These are phyloP conservation scores for Sphaeridia pumilis DNA, from an alignment of 2,888 invertebrate species.

Conservation along the genomic window DNA sequence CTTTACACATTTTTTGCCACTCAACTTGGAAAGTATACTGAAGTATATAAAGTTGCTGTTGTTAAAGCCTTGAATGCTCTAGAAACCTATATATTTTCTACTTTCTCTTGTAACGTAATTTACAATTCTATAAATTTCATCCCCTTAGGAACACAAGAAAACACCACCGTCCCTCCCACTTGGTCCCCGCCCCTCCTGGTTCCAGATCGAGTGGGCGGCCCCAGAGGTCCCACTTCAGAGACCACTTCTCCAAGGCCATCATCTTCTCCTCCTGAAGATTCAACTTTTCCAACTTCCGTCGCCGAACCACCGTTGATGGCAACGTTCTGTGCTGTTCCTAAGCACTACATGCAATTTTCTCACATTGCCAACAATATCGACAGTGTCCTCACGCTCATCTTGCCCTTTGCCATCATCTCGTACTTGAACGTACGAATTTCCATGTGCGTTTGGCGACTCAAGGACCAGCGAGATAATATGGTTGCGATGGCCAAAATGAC, in stretches of 20 bases:
- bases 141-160: background rate
- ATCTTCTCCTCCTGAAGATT: background rate
- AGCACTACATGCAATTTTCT: conserved; percentile 45
- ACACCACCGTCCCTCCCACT: background rate
- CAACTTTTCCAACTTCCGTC: too few relatives aligned
- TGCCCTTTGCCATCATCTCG: conserved; percentile 59
- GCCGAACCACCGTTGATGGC: background rate
- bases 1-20: too few relatives aligned
- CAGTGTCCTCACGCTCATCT: conserved; percentile 56
- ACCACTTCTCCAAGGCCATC: background rate
- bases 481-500: conserved; percentile 19
- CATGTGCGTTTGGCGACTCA: conserved; percentile 50
- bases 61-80: background rate
- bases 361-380: conserved; percentile 58
- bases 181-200: background rate
- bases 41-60: too few relatives aligned
- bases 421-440: conserved; percentile 60
- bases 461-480: conserved; percentile 26
- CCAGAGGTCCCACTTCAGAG: background rate
- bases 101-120: background rate
- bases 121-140: background rate
- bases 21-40: too few relatives aligned
- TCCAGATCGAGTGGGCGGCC: background rate
- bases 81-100: background rate
- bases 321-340: conserved; percentile 43